These are phyloP conservation scores for Chroicocephalus ridibundus DNA, from an alignment of 2,113 vertebrate species.

Conservation along the genomic window DNA sequence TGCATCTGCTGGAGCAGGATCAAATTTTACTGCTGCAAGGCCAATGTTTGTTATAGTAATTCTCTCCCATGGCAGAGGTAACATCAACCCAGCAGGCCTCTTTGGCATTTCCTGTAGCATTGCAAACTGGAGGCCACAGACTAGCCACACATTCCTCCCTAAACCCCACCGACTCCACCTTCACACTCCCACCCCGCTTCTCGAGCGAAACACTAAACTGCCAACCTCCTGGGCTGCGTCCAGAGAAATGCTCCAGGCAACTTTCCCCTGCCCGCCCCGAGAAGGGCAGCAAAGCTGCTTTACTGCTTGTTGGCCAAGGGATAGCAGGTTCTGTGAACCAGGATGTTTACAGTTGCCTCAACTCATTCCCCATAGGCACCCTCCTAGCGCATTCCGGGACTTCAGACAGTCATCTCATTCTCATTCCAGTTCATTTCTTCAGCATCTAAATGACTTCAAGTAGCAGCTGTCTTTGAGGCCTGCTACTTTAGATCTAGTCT, in stretches of 20 bases:
- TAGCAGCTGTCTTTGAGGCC: not conserved
- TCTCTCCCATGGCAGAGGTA: slow-evolving; percentile 26
- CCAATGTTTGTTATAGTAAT: slow-evolving; percentile 39
- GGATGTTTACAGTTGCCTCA: not conserved
- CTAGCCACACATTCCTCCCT: not conserved
- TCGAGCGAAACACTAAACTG: not conserved
- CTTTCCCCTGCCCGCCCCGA: not conserved
- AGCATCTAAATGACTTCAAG: not conserved
- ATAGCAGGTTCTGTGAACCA: not conserved
- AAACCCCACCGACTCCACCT: not conserved
- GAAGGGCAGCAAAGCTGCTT: not conserved
- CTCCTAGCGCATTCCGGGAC: not conserved
- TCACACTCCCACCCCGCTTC: not conserved
- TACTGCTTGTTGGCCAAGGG: not conserved
- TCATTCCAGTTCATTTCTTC: not conserved
- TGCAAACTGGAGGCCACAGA: not conserved
- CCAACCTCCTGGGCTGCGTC: not conserved
- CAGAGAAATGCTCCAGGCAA: not conserved
- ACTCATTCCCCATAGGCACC: not conserved
- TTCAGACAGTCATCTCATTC: not conserved
- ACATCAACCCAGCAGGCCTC: not conserved
- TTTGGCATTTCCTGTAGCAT: not conserved
- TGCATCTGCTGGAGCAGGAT: not conserved
- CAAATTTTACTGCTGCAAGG: not conserved
- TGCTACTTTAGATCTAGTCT: not conserved